A percentile compares a stretch with the other conserved stretches of the same genome.
Evolutionary conservation across 2,888 invertebrate species (phyloP).

Genomic region (Xestia sexstrigata): DNA sequence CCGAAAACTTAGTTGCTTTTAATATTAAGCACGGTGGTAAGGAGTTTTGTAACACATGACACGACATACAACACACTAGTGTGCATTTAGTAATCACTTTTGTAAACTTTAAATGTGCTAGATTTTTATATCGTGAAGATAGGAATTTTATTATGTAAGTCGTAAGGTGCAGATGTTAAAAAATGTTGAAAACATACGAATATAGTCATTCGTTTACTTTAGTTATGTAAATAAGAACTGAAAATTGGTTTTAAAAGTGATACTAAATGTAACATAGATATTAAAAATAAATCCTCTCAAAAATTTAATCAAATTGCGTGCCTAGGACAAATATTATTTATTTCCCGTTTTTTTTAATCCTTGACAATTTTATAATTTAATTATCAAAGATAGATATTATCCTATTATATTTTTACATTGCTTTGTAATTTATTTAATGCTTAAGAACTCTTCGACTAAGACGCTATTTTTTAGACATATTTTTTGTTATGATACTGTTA

Average conservation of each 20-base stretch:
- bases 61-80: slow-evolving; percentile 12
- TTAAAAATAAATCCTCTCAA: slow-evolving; percentile 12
- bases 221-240: slow-evolving; percentile 21
- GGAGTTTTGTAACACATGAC: slow-evolving; percentile 32
- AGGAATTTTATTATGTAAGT: slow-evolving; percentile 25
- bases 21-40: slow-evolving; percentile 40
- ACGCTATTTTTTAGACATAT: slow-evolving; percentile 38
- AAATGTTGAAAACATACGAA: slow-evolving; percentile 9
- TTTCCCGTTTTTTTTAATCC: slow-evolving; percentile 35
- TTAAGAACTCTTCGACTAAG: slow-evolving; percentile 45
- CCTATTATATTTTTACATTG: slow-evolving; percentile 46
- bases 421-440: slow-evolving; percentile 61
- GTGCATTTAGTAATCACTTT: slow-evolving; percentile 27
- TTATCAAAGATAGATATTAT: slow-evolving; percentile 17
- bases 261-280: slow-evolving; percentile 25
- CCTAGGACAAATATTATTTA: slow-evolving; percentile 26
- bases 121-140: slow-evolving; percentile 17
- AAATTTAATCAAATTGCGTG: slow-evolving; percentile 15
- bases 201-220: slow-evolving; percentile 16
- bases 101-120: slow-evolving; percentile 22
- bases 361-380: slow-evolving; percentile 26
- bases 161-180: slow-evolving; percentile 19
- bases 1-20: slow-evolving; percentile 36
- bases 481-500: slow-evolving; percentile 46
- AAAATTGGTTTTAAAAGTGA: slow-evolving; percentile 21